Base-by-base conservation (phyloP, 64 coral and sea anemone genomes). In the Montipora sp. region DNA sequence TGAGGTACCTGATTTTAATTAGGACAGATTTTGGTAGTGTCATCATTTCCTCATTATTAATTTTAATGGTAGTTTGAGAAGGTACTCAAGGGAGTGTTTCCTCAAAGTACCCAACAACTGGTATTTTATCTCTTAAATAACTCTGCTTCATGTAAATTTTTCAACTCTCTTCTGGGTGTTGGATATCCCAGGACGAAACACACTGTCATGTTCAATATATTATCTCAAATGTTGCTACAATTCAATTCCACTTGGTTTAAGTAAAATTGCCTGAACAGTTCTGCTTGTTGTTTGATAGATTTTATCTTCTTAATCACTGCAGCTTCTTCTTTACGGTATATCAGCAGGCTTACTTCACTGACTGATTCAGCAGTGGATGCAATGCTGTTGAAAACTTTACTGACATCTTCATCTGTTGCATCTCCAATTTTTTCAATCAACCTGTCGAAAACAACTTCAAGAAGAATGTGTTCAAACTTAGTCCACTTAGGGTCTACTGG, bases 191-290 rank as follows among this genome's bases (percentile, higher is more conserved):
- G 23, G 23, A 24, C 23, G 23, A 24, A 24, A 24, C 23, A 24
- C 23, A 24, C 23, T 24, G 23, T 24, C 23, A 24, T 24, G 23
- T 24, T 24, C 23, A 24, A 24, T 24, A 24, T 24, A 0, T 24
- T 24, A 24, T 72, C 20, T 72, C 68, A 72, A 72, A 21, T 72
- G 68, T 72, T 72, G 16, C 3, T 81, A 81, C 57, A 81, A 58
- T 84, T 84, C 58, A n/a, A 84, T 68, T 65, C 60, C 8, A 84
- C 81, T 89, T 89, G 72, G 71, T 89, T 89, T 57, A 89, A 77
- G 87, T 77, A 89, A 22, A 89, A 77, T 27, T 89, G 72, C 53
- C 87, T 75, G 55, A 89, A 89, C n/a, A 89, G 51, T 60, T 76
- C 87, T 89, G 72, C 87, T 65, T 89, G 71, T 77, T 89, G 48